Evolutionary conservation across 2,113 vertebrate species (phyloP), one percentile per base, ranked within the genome.

Genomic region (Penelope pileata): DNA sequence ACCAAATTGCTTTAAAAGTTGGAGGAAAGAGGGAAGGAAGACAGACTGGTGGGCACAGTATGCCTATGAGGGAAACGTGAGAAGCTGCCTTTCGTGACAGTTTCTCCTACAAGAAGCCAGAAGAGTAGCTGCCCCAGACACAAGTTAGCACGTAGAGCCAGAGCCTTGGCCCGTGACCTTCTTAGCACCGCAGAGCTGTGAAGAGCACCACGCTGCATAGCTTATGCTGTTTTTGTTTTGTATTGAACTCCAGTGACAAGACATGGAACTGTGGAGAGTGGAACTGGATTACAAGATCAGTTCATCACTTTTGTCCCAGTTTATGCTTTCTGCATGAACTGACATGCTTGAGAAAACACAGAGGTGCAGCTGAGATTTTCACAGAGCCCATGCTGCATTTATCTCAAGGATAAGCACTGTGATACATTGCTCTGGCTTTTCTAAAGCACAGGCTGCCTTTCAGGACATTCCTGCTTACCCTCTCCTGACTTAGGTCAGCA

Each of bases 101-200:
- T 13, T 69, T 40, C 54, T 75, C 47, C 45, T 45, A 2, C 17
- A 5, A 22, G 5, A 12, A 22, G 34, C 16, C 0, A 1, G 2
- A 19, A 29, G 42, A 81, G 54, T 13, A 27, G 26, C 5, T 83
- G 27, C 3, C 12, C 14, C 47, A 54, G 40, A 27, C 40, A 34
- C 18, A 60, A 21, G 38, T 23, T 4, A 10, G 27, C 23, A 30
- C 14, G 23, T 62, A 24, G 40, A 22, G 24, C 26, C 48, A 30
- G 19, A 48, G 10, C 12, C 62, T 60, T 34, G 4, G 34, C 34
- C 16, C 62, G 36, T 34, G 4, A 30, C 34, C 16, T 5, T 12
- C 30, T 47, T 34, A 18, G 15, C 23, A 69, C 53, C 12, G 13
- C 15, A 10, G 4, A 30, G 51, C 42, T 77, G 42, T 58, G 10